Conservation (phyloP, 1,140 invertebrate species). For the Marisa cornuarietis region DNA sequence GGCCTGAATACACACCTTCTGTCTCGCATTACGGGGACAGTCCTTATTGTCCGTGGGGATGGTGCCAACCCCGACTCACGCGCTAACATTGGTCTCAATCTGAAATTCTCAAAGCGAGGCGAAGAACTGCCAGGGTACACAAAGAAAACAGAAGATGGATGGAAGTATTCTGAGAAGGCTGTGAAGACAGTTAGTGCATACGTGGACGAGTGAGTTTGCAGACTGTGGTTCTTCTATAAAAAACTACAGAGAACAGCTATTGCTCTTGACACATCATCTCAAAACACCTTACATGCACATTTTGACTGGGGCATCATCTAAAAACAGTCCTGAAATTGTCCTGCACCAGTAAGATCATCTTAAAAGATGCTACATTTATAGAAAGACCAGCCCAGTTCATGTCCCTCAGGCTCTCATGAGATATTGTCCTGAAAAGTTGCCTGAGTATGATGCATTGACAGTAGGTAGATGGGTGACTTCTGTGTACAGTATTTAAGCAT, state of each 20-base stretch:
- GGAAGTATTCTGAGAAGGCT: constrained; percentile 85
- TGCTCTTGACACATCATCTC: background rate
- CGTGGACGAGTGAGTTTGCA: constrained; percentile 66
- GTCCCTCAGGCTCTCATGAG: no score
- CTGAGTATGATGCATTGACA: no score
- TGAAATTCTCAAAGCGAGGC: constrained; percentile 87
- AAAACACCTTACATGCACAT: background rate
- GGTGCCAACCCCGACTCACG: constrained; percentile 62
- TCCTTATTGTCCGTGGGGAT: constrained; percentile 71
- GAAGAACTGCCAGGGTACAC: constrained; percentile 81
- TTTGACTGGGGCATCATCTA: background rate
- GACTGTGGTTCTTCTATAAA: background rate
- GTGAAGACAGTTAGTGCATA: constrained; percentile 78
- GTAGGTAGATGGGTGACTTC: no score
- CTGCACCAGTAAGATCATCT: no score
- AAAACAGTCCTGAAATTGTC: background rate
- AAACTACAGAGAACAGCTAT: background rate
- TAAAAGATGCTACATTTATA: no score
- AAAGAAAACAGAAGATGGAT: constrained; percentile 72
- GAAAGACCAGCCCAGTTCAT: no score
- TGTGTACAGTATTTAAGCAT: no score
- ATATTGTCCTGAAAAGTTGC: no score
- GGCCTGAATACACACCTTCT: constrained; percentile 77
- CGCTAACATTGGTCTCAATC: constrained; percentile 88
- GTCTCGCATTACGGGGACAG: constrained; percentile 83